Evolutionary conservation across 2,888 invertebrate genomes (phyloP), one percentile per base, ranked within the genome.

Genomic region (Belgica antarctica): DNA sequence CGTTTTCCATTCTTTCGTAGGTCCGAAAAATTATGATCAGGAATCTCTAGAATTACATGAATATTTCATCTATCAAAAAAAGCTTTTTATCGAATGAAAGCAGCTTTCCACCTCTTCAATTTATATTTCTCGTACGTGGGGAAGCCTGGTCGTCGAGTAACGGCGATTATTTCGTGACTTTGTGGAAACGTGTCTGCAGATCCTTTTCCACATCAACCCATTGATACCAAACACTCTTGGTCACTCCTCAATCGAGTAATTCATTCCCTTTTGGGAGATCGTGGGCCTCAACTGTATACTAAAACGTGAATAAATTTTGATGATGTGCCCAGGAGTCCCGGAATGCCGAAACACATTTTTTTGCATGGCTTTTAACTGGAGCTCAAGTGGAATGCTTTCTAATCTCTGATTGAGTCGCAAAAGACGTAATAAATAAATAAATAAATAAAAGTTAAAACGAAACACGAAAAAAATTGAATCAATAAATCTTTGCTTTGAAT

Each of bases 221-320:
- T 8, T 31, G 34, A 31, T 12, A 31, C 12, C 34, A 31, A 31
- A 31, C 7, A 31, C n/a, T 8, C 19, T 3, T 22, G 52, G 52
- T 52, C 52, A 52, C 5, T 52, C 12, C 22, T 17, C 7, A 22
- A 22, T 52, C 19, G 22, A 52, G n/a, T 52, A 52, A 52, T 52
- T 52, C 22, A 52, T 52, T 52, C 52, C 17, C 22, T 17, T 17
- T 2, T 22, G 52, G 52, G 52, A 52, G 19, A 7, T 4, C 10
- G 15, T n/a, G 15, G 5, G 15, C 46, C 15, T 10, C 46, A 15
- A 15, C 15, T 46, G 12, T 2, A 52, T 52, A 15, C 41, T 52
- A 22, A 22, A 22, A 52, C 52, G 52, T 52, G 52, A 52, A 52
- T 52, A 52, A 19, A 52, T 52, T 52, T 52, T 41, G 41, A 41